A percentile compares a stretch with the other conserved stretches of the same genome.
These are phyloP conservation scores for Calycopis cecrops DNA, from an alignment of 1,140 invertebrate species.

Conservation along the genomic window DNA sequence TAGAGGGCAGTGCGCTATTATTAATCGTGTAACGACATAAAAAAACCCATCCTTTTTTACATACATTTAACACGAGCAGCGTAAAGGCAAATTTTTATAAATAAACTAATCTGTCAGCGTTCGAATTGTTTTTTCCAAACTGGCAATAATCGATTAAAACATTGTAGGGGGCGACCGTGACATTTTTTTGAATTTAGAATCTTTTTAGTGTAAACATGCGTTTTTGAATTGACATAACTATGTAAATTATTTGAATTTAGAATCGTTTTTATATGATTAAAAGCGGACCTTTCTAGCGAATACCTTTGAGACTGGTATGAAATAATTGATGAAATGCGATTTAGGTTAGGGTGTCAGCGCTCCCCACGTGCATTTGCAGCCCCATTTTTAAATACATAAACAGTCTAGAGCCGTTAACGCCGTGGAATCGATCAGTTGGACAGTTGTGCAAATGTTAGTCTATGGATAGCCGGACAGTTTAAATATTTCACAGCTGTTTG, in stretches of 20 bases:
- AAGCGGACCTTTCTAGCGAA: not conserved
- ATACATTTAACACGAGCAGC: conserved; percentile 20
- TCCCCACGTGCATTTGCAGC: conserved; percentile 47
- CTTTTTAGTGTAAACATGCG: not conserved
- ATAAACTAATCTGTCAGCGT: conserved; percentile 18
- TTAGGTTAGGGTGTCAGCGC: conserved; percentile 52
- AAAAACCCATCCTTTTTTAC: conserved; percentile 39
- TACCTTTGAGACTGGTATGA: not conserved
- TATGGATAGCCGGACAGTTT: conserved; percentile 28
- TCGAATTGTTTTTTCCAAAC: not conserved
- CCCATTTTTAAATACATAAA: conserved; percentile 61
- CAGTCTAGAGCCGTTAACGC: conserved; percentile 64
- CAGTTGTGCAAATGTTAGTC: conserved; percentile 71
- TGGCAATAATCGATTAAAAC: conserved; percentile 53
- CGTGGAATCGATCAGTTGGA: conserved; percentile 52
- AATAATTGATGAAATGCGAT: conserved; percentile 36
- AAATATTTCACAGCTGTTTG: conserved; percentile 11
- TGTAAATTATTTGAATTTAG: no score
- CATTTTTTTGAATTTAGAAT: not conserved
- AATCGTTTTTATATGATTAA: no score
- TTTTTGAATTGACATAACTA: no score
- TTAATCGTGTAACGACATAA: conserved; percentile 54
- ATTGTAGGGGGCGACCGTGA: conserved; percentile 16
- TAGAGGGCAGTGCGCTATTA: conserved; percentile 63
- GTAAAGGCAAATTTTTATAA: conserved; percentile 31